A percentile compares a stretch with the other conserved stretches of the same genome.
These are phyloP conservation scores for Cecropterus lyciades DNA, from an alignment of 1,140 invertebrate species.

Conservation along the genomic window DNA sequence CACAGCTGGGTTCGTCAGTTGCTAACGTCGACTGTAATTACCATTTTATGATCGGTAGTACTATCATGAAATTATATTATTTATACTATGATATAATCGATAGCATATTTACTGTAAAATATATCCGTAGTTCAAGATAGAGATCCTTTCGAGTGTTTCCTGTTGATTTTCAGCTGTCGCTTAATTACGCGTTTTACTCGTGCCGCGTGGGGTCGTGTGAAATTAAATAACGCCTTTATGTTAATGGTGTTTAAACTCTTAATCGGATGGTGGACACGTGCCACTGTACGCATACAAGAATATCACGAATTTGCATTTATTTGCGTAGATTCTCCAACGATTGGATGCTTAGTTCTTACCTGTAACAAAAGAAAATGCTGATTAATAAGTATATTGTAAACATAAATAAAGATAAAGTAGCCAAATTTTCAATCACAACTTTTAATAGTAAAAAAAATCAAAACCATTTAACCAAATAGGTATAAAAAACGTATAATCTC, in stretches of 20 bases:
- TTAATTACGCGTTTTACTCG: conserved; percentile 53
- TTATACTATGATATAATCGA: not conserved
- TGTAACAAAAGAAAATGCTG: conserved; percentile 63
- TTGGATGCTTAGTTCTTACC: conserved; percentile 52
- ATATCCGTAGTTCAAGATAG: conserved; percentile 28
- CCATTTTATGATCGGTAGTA: not conserved
- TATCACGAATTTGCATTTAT: conserved; percentile 58
- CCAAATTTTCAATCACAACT: no score
- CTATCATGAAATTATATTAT: not conserved
- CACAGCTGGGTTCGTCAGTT: not conserved
- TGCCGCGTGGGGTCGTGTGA: conserved; percentile 49
- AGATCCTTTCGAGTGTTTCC: conserved; percentile 29
- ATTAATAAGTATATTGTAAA: not conserved
- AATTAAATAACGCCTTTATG: conserved; percentile 75
- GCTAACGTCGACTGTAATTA: not conserved
- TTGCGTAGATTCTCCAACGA: conserved; percentile 41
- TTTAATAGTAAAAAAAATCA: no score
- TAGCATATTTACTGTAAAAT: not conserved
- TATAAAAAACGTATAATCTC: not conserved
- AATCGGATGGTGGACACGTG: conserved; percentile 61
- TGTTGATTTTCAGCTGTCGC: conserved; percentile 69
- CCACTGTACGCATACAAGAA: conserved; percentile 52
- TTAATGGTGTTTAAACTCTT: conserved; percentile 66
- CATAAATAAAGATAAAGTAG: no score
- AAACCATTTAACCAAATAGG: no score